Evolutionary conservation across 1,140 invertebrate species (phyloP).

Genomic region (Diorhabda sublineata): DNA sequence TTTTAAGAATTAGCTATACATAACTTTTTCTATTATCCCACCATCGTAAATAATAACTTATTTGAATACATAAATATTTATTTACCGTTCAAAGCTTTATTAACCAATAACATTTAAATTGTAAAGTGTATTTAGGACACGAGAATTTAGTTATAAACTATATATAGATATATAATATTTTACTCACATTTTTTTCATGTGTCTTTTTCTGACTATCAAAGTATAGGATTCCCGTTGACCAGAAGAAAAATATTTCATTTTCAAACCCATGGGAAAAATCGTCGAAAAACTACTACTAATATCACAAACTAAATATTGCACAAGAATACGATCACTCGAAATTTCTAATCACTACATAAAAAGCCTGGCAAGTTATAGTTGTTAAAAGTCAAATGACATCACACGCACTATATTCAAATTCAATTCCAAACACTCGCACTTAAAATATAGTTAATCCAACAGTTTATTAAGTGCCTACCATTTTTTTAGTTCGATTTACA

Average conservation of each 20-base stretch:
- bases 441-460: conserved; percentile 1
- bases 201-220: conserved; percentile 50
- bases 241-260: conserved; percentile 52
- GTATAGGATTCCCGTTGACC: conserved; percentile 53
- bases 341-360: conserved; percentile 5
- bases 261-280: conserved; percentile 32
- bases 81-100: too few relatives aligned
- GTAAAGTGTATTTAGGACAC: too few relatives aligned
- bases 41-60: too few relatives aligned
- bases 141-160: too few relatives aligned
- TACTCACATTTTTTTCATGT: conserved; percentile 53
- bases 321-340: not conserved
- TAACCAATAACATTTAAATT: too few relatives aligned
- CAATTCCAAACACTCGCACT: not conserved
- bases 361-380: conserved; percentile 14
- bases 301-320: conserved; percentile 25
- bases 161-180: not conserved
- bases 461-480: not conserved
- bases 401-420: not conserved
- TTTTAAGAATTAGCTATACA: too few relatives aligned
- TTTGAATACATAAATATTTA: too few relatives aligned
- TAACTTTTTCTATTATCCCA: too few relatives aligned
- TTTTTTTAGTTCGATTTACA: not conserved
- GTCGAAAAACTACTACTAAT: conserved; percentile 19
- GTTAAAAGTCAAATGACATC: not conserved